Evolutionary conservation across 2,113 vertebrate species (phyloP), one percentile per base, ranked within the genome.

Genomic region (Campylomormyrus numenius): DNA sequence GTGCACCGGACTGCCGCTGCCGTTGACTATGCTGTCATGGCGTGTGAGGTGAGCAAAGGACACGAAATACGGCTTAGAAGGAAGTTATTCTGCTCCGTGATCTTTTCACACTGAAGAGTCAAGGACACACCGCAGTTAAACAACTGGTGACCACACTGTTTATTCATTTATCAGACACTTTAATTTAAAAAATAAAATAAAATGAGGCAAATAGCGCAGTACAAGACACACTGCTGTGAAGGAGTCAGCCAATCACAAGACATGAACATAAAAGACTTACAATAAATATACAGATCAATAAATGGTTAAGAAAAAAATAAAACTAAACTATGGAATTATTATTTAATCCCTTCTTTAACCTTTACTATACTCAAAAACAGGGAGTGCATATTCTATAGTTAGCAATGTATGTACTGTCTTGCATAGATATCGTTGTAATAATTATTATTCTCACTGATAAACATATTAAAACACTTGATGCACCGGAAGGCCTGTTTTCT

Each of bases 21-120:
- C 24, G 50, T 91, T 42, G 89, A 94, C 89, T 94, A 94, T 90
- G 53, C 50, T 70, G 88, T 92, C 10, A 90, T 94, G 92, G 88
- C 92, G 80, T 95, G 93, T 52, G 93, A 97, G 96, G 96, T 96
- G 92, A 93, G 91, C 50, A 1, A 8, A 19, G 42, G 45, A 48
- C 42, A 11, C 45, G n/a, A 1, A 1, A 13, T 19, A 10, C 3
- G 15, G 35, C 35, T 48, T 46, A 48, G 39, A 8, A 85, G 21
- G 83, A 45, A 52, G 27, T 35, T 17, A 17, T 85, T 27, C 31
- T 46, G 4, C 9, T 48, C 83, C 19, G 45, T n/a, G 9, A n/a
- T n/a, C 45, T 21, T 49, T 35, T 85, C 46, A 21, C 83, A 46
- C 8, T 8, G 19, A 56, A 24, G 19, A 56, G 53, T n/a, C 56